These are phyloP conservation scores for Nasonia oneida DNA, from an alignment of 2,888 invertebrate genomes.

Conservation along the genomic window DNA sequence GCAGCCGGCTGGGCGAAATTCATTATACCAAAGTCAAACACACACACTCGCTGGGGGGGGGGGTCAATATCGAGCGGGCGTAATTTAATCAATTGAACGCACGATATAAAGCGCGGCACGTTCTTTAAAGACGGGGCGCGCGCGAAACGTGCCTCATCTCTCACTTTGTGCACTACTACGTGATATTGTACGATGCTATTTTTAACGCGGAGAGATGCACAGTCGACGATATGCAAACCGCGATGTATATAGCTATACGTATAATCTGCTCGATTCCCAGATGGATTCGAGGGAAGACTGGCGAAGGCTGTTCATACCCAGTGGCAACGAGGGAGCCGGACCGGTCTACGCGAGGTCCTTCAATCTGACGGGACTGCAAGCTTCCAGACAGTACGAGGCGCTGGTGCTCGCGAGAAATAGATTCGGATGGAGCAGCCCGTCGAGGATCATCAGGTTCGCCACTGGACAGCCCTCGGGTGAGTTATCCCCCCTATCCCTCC, in stretches of 20 bases:
- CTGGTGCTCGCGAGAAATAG: slow-evolving; percentile 89
- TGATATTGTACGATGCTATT: background rate
- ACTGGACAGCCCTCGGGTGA: slow-evolving; percentile 77
- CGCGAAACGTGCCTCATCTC: background rate
- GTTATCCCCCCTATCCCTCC: background rate
- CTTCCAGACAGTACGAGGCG: slow-evolving; percentile 89
- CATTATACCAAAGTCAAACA: slow-evolving; percentile 33
- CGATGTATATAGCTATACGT: background rate
- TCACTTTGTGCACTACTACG: background rate
- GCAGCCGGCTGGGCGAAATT: background rate
- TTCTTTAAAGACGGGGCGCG: background rate
- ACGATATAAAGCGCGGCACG: background rate
- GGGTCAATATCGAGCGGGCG: slow-evolving; percentile 12
- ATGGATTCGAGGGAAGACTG: slow-evolving; percentile 78
- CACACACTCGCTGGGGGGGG: background rate
- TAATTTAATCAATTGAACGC: slow-evolving; percentile 51
- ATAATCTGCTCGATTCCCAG: slow-evolving; percentile 50
- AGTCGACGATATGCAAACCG: background rate
- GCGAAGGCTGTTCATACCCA: slow-evolving; percentile 86
- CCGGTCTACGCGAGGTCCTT: slow-evolving; percentile 89
- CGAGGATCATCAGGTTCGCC: slow-evolving; percentile 87
- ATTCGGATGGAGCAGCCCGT: slow-evolving; percentile 92
- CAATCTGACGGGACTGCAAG: slow-evolving; percentile 86
- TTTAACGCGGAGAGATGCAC: background rate
- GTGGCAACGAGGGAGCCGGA: slow-evolving; percentile 79